Base-by-base conservation (phyloP, 2,797 vertebrate genomes). In the Pipistrellus nathusii region DNA sequence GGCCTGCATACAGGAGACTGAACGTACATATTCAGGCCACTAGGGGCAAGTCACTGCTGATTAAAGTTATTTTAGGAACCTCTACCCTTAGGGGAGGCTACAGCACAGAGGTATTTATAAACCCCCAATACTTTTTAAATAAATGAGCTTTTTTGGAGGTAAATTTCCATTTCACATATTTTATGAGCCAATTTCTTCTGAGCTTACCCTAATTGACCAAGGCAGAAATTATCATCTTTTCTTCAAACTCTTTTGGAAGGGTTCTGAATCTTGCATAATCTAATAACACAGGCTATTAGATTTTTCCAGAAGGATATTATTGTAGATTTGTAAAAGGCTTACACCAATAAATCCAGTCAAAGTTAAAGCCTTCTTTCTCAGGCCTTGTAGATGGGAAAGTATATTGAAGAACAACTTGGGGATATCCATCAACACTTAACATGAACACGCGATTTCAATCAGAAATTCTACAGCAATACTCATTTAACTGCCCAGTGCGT, bases 301-400 rank as follows among this genome's bases (percentile, higher is more conserved):
- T 90, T 95, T 95, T 66, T 78, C 94, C 57, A 90, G 91, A 87
- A 94, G 85, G 68, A 96, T 83, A 85, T 78, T 46, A 94, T 80
- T 71, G 72, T 38, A 91, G 62, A 85, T 93, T 78, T 90, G 62
- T 85, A 91, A 94, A 88, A 87, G 62, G 35, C 72, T 95, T 85
- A 77, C 71, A 91, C 55, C 90, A 88, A 71, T 59, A 90, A 96
- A 76, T 55, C 44, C 59, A 91, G 38, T 87, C 72, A 90, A 59
- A 80, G 35, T 46, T 66, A 95, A 23, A 62, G 73, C 27, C 44
- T 85, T 68, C 62, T n/a, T 46, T 77, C 57, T 21, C 48, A 84
- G 51, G 44, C 20, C 77, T 44, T 30, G 46, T 10, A 46, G 32
- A 18, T 15, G 4, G 53, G 25, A 38, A 7, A 27, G 6, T 32